A percentile compares a stretch with the other conserved stretches of the same genome.
Conservation (phyloP, 2,113 vertebrate genomes). For the Glaucomys volans region DNA sequence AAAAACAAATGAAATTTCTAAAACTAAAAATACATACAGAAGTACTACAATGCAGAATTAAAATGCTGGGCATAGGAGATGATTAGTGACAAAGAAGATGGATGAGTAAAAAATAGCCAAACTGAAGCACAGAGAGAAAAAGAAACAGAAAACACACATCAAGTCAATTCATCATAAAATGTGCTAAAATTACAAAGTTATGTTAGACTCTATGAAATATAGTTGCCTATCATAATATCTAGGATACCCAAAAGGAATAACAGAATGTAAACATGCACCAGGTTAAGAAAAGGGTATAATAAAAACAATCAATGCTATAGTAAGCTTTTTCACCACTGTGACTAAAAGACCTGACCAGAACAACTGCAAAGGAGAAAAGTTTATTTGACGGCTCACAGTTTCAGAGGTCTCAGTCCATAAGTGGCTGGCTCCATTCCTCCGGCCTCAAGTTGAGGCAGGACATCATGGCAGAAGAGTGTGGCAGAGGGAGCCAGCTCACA, state of each 20-base stretch:
- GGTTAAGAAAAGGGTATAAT: not conserved
- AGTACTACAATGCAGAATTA: not conserved
- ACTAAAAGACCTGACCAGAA: no score
- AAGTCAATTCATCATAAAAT: not conserved
- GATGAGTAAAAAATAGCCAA: not conserved
- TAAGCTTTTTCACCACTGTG: no score
- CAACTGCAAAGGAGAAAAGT: no score
- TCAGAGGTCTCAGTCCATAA: no score
- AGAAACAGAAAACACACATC: no score
- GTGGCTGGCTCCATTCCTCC: no score
- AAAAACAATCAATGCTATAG: not conserved
- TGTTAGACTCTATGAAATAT: not conserved
- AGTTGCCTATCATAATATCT: not conserved
- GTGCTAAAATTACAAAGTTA: not conserved
- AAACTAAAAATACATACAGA: not conserved
- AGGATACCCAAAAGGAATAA: not conserved
- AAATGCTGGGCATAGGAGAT: not conserved
- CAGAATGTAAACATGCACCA: not conserved
- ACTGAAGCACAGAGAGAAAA: no score
- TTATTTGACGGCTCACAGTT: no score
- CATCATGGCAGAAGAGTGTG: no score
- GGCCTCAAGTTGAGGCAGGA: no score
- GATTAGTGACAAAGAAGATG: not conserved
- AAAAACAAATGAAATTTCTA: slow-evolving; percentile 7
- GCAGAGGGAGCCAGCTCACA: no score